phyloP scores from a whole-genome alignment of 2,888 invertebrate species.

The Apodemia duryi region DNA sequence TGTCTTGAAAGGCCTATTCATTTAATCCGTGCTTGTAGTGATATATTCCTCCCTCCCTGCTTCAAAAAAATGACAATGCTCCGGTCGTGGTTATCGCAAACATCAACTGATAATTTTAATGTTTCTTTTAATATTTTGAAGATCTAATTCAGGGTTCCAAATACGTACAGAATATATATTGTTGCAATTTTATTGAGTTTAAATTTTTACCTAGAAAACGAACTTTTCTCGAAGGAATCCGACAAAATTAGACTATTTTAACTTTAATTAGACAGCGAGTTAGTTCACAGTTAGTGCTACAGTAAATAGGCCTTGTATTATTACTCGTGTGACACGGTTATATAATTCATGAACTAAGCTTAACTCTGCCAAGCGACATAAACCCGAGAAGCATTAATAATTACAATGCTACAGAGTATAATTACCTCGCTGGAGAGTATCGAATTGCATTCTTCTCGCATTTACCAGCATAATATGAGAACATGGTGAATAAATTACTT shows the following conservation, averaged over 20 bases:
- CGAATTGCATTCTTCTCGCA: slow-evolving; percentile 26
- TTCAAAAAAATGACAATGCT: no score
- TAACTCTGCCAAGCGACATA: slow-evolving; percentile 5
- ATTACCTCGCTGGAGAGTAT: slow-evolving; percentile 17
- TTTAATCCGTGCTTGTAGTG: no score
- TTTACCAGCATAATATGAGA: slow-evolving; percentile 22
- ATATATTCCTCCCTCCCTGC: no score
- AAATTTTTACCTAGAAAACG: no score
- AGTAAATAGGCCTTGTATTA: neutral
- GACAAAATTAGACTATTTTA: neutral
- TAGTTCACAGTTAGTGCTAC: neutral
- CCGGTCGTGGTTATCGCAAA: no score
- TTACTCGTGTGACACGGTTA: neutral
- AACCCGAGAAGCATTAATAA: slow-evolving; percentile 5
- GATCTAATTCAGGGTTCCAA: no score
- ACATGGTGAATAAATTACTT: slow-evolving; percentile 20
- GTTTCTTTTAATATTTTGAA: no score
- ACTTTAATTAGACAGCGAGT: neutral
- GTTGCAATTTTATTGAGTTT: no score
- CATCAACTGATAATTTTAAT: no score
- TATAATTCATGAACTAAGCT: neutral
- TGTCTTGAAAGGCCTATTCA: no score
- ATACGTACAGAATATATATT: no score
- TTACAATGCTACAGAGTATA: slow-evolving; percentile 5
- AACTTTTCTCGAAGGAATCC: no score